Percentiles rank a stretch among this genome's conserved stretches.
These are phyloP conservation scores for Ceratotherium simum DNA, from an alignment of 2,113 vertebrate genomes.

Conservation along the genomic window DNA sequence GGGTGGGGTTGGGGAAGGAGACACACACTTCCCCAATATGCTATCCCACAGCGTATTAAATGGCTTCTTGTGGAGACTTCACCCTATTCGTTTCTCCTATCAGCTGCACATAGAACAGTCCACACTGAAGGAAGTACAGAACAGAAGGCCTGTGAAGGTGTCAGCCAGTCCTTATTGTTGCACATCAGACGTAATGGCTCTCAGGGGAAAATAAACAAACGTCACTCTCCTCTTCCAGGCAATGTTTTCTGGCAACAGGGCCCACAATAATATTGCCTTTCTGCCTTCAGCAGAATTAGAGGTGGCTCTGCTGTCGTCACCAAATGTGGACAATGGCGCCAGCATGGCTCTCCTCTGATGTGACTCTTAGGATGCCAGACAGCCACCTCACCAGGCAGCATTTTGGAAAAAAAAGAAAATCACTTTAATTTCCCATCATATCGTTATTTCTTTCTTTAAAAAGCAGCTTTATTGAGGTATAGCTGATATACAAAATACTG, in stretches of 20 bases:
- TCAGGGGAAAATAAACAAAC: not conserved
- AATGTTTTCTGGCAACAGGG: not conserved
- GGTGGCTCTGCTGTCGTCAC: not conserved
- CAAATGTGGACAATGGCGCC: not conserved
- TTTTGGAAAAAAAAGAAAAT: not conserved
- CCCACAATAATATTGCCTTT: accelerated
- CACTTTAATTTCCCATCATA: not conserved
- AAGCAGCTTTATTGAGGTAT: not conserved
- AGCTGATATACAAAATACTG: not conserved
- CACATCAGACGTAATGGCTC: not conserved
- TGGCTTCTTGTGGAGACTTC: not conserved
- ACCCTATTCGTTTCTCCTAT: not conserved
- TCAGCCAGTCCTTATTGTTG: accelerated
- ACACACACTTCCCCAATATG: not conserved
- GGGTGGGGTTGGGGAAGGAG: not conserved
- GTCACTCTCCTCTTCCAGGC: not conserved
- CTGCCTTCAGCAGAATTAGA: not conserved
- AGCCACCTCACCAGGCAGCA: not conserved
- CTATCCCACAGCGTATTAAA: not conserved
- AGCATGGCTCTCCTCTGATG: not conserved
- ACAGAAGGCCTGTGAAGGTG: not conserved
- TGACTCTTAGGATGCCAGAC: not conserved
- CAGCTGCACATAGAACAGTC: not conserved
- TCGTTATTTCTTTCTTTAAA: not conserved
- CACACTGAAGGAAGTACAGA: not conserved